Percentiles rank a stretch among this genome's conserved stretches.
These are phyloP conservation scores for Plotosus lineatus DNA, from an alignment of 2,113 vertebrate genomes.

Conservation along the genomic window DNA sequence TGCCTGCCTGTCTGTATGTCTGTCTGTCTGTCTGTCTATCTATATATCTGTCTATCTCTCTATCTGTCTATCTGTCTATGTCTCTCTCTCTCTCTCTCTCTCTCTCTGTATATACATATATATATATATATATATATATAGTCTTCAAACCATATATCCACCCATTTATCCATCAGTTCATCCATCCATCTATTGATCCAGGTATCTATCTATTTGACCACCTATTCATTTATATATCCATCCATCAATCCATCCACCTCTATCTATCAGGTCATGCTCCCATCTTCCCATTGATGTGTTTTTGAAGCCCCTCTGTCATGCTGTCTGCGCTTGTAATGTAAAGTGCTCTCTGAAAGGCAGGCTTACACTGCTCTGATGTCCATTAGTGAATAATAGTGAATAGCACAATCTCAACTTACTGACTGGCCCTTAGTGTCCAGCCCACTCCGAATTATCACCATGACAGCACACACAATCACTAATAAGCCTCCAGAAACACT, in stretches of 20 bases:
- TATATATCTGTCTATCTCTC: not conserved
- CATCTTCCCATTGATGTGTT: no score
- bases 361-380: not conserved
- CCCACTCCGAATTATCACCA: slow-evolving; percentile 3
- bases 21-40: not conserved
- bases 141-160: no score
- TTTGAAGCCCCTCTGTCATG: not conserved
- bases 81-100: not conserved
- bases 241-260: not conserved
- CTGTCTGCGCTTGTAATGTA: not conserved
- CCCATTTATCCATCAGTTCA: not conserved
- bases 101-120: not conserved
- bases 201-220: not conserved
- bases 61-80: no score
- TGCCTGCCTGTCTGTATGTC: not conserved
- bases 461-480: not conserved
- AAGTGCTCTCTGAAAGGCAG: not conserved
- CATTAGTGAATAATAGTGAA: slow-evolving; percentile 6
- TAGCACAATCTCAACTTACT: not conserved
- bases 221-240: not conserved
- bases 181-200: not conserved
- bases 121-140: not conserved
- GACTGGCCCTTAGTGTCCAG: not conserved
- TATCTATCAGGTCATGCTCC: not conserved
- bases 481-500: slow-evolving; percentile 13